Conservation (phyloP, 2,113 vertebrate species). For the Xenus cinereus region DNA sequence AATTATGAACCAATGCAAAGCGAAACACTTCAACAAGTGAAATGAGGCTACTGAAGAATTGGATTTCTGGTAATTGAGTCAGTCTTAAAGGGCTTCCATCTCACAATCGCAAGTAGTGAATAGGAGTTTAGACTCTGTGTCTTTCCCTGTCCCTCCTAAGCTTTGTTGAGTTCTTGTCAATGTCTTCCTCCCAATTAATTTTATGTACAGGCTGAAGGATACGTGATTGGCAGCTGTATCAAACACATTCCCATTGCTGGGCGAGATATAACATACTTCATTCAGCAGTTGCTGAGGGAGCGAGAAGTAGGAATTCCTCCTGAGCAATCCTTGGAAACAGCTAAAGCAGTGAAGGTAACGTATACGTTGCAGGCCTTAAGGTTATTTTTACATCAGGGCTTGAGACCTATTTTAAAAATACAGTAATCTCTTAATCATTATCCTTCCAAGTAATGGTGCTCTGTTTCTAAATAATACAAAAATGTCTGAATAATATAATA, state of each 20-base stretch:
- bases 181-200: neutral
- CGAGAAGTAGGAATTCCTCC: constrained; percentile 98
- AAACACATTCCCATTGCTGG: constrained; percentile 99
- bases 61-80: neutral
- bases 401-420: neutral
- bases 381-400: neutral
- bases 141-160: neutral
- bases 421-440: neutral
- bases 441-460: neutral
- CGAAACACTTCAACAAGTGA: neutral
- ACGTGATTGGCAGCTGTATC: constrained; percentile 99
- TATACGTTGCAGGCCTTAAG: neutral
- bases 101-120: neutral
- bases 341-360: constrained; percentile 94
- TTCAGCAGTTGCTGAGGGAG: constrained; percentile 94
- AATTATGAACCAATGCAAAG: neutral
- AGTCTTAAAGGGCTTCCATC: neutral
- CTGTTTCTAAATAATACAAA: neutral
- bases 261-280: constrained; percentile 98
- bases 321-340: constrained; percentile 97
- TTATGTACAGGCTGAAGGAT: constrained; percentile 89
- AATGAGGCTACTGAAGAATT: neutral
- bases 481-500: neutral
- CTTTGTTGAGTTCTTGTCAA: neutral
- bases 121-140: neutral